These are phyloP conservation scores for Xestia xanthographa DNA, from an alignment of 2,888 invertebrate genomes.

Conservation along the genomic window DNA sequence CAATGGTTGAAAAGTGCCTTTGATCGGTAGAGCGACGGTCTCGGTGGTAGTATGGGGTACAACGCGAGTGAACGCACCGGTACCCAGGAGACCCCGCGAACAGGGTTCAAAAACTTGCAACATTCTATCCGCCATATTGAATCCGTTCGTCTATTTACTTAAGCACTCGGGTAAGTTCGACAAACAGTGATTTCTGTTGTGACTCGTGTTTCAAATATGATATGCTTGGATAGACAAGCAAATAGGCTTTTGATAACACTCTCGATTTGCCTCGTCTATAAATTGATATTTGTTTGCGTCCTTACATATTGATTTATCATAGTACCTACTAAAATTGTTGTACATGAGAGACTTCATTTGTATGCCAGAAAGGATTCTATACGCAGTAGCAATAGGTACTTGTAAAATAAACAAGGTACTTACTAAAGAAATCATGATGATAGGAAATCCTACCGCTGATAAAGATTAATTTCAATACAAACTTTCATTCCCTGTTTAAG, in stretches of 20 bases:
- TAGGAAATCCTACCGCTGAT: neutral
- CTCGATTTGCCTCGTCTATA: neutral
- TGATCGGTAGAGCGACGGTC: slow-evolving; percentile 61
- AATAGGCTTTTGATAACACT: slow-evolving; percentile 9
- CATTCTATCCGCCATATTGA: slow-evolving; percentile 47
- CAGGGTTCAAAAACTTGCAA: slow-evolving; percentile 47
- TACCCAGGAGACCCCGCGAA: slow-evolving; percentile 43
- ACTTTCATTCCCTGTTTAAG: neutral
- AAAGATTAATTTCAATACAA: neutral
- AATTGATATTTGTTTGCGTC: slow-evolving; percentile 21
- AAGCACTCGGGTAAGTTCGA: slow-evolving; percentile 41
- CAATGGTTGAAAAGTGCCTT: slow-evolving; percentile 49
- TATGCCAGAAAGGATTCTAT: neutral
- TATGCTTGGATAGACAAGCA: slow-evolving; percentile 23
- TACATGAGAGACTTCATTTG: neutral
- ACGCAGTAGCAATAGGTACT: neutral
- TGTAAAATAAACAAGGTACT: neutral
- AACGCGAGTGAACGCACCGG: slow-evolving; percentile 61
- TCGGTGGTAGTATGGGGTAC: slow-evolving; percentile 40
- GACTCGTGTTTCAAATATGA: slow-evolving; percentile 21
- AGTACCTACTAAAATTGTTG: neutral
- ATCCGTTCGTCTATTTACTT: slow-evolving; percentile 46
- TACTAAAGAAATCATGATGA: neutral
- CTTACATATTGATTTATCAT: slow-evolving; percentile 3
- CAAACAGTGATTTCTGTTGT: slow-evolving; percentile 24